phyloP scores from a whole-genome alignment of 2,888 invertebrate genomes.

The Eupithecia inturbata region DNA sequence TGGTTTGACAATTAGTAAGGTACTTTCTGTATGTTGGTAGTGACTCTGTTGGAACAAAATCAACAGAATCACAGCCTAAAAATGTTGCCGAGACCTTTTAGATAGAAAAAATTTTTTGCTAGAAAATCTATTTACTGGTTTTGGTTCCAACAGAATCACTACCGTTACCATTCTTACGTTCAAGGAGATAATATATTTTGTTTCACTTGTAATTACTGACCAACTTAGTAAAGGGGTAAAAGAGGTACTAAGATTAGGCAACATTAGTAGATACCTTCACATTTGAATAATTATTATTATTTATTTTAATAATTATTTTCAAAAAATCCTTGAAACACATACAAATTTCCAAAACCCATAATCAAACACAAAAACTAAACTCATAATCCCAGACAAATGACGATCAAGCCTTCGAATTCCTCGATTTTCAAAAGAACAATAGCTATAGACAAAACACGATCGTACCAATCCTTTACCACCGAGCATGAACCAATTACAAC shows the following conservation, averaged over 20 bases:
- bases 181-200: neutral
- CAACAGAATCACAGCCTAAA: neutral
- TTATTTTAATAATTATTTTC: neutral
- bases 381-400: neutral
- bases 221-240: neutral
- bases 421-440: neutral
- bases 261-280: neutral
- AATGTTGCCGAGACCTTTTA: too few relatives aligned
- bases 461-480: neutral
- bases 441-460: neutral
- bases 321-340: neutral
- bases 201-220: neutral
- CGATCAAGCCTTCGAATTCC: neutral
- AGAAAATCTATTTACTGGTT: too few relatives aligned
- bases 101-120: too few relatives aligned
- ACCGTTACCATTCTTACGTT: neutral
- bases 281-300: too few relatives aligned
- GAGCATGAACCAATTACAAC: slow-evolving; percentile 18
- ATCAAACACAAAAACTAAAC: too few relatives aligned
- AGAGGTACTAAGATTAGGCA: neutral
- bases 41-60: neutral
- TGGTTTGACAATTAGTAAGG: neutral
- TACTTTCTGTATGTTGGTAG: neutral
- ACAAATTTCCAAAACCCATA: too few relatives aligned
- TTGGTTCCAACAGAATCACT: too few relatives aligned